These are phyloP conservation scores for Heliconius ismenius DNA, from an alignment of 2,888 invertebrate genomes.

Conservation along the genomic window DNA sequence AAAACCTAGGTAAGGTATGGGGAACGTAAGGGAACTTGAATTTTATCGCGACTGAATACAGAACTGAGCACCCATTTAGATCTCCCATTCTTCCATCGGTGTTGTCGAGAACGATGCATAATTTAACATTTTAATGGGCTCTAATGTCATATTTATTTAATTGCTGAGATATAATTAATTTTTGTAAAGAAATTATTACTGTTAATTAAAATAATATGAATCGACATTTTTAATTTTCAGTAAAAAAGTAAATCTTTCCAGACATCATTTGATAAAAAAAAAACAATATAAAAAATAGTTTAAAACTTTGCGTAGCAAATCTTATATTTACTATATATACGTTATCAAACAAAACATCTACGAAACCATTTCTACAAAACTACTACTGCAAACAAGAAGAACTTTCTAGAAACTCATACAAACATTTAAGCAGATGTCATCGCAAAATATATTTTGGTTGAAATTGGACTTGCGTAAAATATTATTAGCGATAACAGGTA, in stretches of 20 bases:
- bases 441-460: slow-evolving; percentile 13
- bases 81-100: too few relatives aligned
- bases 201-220: too few relatives aligned
- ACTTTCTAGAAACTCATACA: slow-evolving; percentile 4
- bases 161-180: too few relatives aligned
- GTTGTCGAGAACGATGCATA: too few relatives aligned
- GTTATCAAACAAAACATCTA: not conserved
- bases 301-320: not conserved
- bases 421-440: slow-evolving; percentile 16
- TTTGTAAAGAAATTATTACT: too few relatives aligned
- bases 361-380: not conserved
- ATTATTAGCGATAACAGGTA: slow-evolving; percentile 26
- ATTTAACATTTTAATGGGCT: too few relatives aligned
- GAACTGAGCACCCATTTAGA: too few relatives aligned
- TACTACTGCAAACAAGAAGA: not conserved
- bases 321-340: not conserved
- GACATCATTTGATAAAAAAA: not conserved
- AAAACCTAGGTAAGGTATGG: too few relatives aligned
- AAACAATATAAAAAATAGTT: not conserved
- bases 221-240: not conserved
- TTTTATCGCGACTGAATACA: too few relatives aligned
- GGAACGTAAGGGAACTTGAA: too few relatives aligned
- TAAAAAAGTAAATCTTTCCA: not conserved
- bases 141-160: too few relatives aligned
- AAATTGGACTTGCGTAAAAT: slow-evolving; percentile 17